Conservation (phyloP, 2,113 vertebrate genomes). For the Arenaria interpres region DNA sequence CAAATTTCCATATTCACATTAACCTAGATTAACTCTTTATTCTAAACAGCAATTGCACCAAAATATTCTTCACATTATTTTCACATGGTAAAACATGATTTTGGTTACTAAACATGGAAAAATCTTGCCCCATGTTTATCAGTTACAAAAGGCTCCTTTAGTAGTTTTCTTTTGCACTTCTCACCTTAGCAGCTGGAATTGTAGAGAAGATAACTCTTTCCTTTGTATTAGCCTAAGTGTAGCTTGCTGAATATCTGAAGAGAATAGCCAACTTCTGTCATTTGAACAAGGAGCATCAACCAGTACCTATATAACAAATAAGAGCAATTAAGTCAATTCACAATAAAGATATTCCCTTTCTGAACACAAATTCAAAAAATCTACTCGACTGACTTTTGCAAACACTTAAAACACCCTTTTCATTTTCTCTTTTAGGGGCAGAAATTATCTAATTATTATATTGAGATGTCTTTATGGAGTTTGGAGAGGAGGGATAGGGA, state of each 20-base stretch:
- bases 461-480: neutral
- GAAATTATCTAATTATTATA: neutral
- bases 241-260: constrained; percentile 71
- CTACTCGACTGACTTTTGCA: neutral
- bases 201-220: constrained; percentile 66
- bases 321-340: neutral
- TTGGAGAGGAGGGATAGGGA: neutral
- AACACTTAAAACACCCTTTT: neutral
- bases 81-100: neutral
- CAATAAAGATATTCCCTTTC: neutral
- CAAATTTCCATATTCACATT: neutral
- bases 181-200: constrained; percentile 78
- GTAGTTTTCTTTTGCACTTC: neutral
- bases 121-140: neutral
- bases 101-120: neutral
- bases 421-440: neutral
- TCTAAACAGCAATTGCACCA: neutral
- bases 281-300: constrained; percentile 93
- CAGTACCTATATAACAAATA: constrained; percentile 63
- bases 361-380: neutral
- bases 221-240: constrained; percentile 65
- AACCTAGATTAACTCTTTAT: neutral
- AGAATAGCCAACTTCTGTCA: constrained; percentile 95
- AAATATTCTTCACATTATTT: neutral
- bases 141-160: neutral